Percentiles rank a stretch among this genome's conserved stretches.
phyloP scores from a whole-genome alignment of 2,113 vertebrate genomes.

The Burhinus oedicnemus region DNA sequence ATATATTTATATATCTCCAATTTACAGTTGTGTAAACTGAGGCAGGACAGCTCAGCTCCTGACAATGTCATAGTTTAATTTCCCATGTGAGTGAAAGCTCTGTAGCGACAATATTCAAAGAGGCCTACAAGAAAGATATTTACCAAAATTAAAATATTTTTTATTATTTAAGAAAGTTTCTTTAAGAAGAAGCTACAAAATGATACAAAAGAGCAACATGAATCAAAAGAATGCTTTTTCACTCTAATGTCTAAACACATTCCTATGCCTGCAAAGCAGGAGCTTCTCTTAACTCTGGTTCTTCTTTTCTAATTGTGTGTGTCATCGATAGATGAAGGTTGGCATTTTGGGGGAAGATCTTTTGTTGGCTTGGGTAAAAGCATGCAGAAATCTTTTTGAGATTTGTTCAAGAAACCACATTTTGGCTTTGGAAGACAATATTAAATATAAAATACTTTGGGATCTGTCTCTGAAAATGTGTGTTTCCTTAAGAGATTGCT shows the following conservation, averaged over 20 bases:
- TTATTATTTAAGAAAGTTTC: accelerated
- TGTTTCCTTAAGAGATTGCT: neutral
- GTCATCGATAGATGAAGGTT: neutral
- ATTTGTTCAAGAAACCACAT: neutral
- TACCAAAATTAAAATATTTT: neutral
- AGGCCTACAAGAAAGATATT: neutral
- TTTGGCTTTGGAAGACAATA: neutral
- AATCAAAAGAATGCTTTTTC: neutral
- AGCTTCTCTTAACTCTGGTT: neutral
- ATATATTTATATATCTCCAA: neutral
- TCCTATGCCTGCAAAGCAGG: neutral
- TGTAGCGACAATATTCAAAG: neutral
- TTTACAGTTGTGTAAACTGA: neutral
- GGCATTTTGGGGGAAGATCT: neutral
- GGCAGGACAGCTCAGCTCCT: neutral
- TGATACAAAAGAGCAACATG: neutral
- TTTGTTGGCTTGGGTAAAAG: neutral
- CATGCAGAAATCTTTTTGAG: neutral
- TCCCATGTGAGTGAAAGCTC: neutral
- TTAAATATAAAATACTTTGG: neutral
- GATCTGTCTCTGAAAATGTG: neutral
- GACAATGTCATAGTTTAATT: neutral
- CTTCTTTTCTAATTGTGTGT: neutral
- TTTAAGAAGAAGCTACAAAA: neutral
- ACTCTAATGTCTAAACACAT: neutral